Base-by-base conservation (phyloP, 2,797 vertebrate genomes). In the Eutrigla gurnardus region DNA sequence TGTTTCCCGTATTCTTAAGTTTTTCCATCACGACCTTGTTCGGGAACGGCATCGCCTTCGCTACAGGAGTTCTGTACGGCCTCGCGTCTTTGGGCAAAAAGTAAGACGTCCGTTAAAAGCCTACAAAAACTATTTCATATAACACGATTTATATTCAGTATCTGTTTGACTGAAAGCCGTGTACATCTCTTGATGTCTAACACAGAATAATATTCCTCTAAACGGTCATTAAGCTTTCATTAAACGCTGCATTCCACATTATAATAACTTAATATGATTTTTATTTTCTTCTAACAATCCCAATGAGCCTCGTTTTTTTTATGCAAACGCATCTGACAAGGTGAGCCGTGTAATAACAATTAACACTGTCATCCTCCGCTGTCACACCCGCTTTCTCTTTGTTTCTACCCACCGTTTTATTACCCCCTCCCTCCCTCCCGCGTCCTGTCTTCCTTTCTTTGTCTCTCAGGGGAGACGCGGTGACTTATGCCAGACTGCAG, bases 61-160 rank as follows among this genome's bases (percentile, higher is more conserved):
- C 96, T 39, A 96, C 98, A 0, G 98, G 98, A 0, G 97, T 98
- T 72, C 95, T 99, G 17, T 99, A 99, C 0, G 98, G 98, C n/a
- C 94, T 99, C 0, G 95, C 97, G 0, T 97, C 97, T 0, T 94
- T 99, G 0, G 98, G 98, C 59, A 98, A 97, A 86, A 99, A 98
- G 98, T 99, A 90, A 94, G 97, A 65, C 57, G 2, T 4, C 42
- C 10, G n/a, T 39, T 57, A 3, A 40, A 8, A 35, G 1, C 62
- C 47, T 17, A 4, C 7, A 37, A 12, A 25, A 25, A 43, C 17
- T 59, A 1, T 37, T 61, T 52, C 32, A 36, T 18, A 17, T 2
- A 8, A 50, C 18, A 25, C 2, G 25, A 25, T 25, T 45, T 32
- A 40, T 47, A 35, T 42, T 37, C 10, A 11, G 8, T 7, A 17